Conservation (phyloP, 2,888 invertebrate genomes). For the Temnothorax rugatulus region DNA sequence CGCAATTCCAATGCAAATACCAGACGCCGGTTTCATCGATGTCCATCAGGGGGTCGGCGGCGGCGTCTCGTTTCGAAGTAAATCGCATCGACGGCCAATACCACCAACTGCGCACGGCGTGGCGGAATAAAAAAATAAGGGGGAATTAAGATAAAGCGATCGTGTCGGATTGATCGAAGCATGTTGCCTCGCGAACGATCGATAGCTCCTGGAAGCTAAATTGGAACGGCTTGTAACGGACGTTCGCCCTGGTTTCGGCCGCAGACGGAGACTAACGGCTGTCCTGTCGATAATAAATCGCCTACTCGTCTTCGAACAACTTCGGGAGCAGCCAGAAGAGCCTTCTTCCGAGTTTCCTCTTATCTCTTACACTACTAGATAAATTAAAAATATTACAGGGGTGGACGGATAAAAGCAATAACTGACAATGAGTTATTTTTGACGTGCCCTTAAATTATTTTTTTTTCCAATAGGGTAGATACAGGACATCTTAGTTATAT, state of each 20-base stretch:
- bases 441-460: not conserved
- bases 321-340: conserved; percentile 13
- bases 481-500: not conserved
- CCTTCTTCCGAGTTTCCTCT: conserved; percentile 13
- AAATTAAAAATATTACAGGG: not conserved
- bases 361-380: conserved; percentile 10
- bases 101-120: conserved; percentile 5
- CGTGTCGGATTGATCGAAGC: conserved; percentile 52
- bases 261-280: conserved; percentile 67
- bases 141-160: conserved; percentile 62
- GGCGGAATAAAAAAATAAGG: conserved; percentile 47
- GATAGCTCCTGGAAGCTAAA: conserved; percentile 63
- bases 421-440: not conserved
- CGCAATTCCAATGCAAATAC: conserved; percentile 21
- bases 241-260: conserved; percentile 71
- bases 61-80: conserved; percentile 14
- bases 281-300: conserved; percentile 70
- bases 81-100: conserved; percentile 48
- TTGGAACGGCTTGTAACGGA: conserved; percentile 71
- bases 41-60: conserved; percentile 23
- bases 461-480: not conserved
- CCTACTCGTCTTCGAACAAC: conserved; percentile 41
- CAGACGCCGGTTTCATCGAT: conserved; percentile 26
- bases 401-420: not conserved
- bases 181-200: conserved; percentile 60